Evolutionary conservation across 2,797 vertebrate genomes (phyloP), one percentile per base, ranked within the genome.

Genomic region (Epinephelus malabaricus): DNA sequence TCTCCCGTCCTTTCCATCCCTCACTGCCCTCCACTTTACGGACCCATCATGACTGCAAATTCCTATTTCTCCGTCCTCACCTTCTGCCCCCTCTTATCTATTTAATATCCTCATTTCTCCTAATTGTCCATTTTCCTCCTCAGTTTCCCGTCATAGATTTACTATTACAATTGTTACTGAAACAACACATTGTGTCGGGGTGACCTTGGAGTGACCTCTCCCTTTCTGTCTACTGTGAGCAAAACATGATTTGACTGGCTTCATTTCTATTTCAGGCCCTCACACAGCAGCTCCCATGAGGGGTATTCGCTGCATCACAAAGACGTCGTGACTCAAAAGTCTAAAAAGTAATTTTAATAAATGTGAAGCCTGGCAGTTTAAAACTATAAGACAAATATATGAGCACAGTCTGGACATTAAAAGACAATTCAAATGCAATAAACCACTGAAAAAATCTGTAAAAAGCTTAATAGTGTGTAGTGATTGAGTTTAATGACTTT

Each of bases 161-260:
- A 77, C 21, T 63, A 8, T 56, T 56, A 47, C 53, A 67, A 2
- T 43, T 46, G 59, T 68, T n/a, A 40, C 23, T 55, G 55, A 83
- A 45, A 34, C 25, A 63, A 72, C 58, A 67, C 49, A 25, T 27
- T 65, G 50, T 21, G 38, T 75, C 15, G 54, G n/a, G 2, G 8
- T 72, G 64, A 85, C 84, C 74, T 71, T 50, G 18, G 19, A 1
- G 27, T 81, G 77, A 75, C 82, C 81, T 38, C 47, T 71, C 40
- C 54, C 30, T 43, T 10, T 47, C 61, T 68, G 18, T 46, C 46
- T 27, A 17, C 19, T 66, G 46, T 59, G 56, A 66, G 15, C 7
- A 10, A 54, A 43, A 56, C 40, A 54, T 7, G 65, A 71, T 61
- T 59, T 72, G 62, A 72, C 49, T 73, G 53, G 68, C 60, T 74